phyloP scores from a whole-genome alignment of 2,113 vertebrate genomes.

The Cnemophilus loriae region DNA sequence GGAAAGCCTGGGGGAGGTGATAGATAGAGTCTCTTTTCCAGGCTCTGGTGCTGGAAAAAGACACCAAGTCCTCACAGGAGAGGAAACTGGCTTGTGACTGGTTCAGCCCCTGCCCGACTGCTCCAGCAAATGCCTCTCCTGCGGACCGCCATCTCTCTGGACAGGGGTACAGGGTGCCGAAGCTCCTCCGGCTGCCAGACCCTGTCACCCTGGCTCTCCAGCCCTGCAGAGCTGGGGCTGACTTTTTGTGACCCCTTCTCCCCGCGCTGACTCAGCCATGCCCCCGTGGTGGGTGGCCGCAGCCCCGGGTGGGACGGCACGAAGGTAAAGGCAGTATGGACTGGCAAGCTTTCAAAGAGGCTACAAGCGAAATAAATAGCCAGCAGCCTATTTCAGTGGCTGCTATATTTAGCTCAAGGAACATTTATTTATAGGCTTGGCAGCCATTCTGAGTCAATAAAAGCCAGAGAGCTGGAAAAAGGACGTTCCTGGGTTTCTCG shows the following conservation, averaged over 20 bases:
- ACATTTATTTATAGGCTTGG: constrained; percentile 72
- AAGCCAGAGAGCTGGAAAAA: constrained; percentile 59
- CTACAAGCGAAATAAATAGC: constrained; percentile 65
- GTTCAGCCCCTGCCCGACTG: accelerated
- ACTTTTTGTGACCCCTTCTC: neutral
- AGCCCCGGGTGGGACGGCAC: neutral
- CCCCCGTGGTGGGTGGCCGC: neutral
- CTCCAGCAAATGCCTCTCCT: neutral
- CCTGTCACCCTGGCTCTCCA: neutral
- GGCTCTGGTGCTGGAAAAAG: neutral
- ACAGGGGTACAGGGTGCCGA: neutral
- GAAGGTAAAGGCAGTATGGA: constrained; percentile 31
- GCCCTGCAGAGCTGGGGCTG: accelerated
- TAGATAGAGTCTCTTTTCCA: neutral
- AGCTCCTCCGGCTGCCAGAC: neutral
- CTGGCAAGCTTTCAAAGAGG: constrained; percentile 53
- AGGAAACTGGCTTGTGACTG: neutral
- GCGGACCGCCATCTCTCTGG: neutral
- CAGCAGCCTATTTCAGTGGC: constrained; percentile 56
- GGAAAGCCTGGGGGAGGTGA: neutral
- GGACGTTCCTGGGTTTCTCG: constrained; percentile 41
- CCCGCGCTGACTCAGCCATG: neutral
- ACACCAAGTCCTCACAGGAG: neutral
- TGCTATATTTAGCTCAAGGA: constrained; percentile 70
- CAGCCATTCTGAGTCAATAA: constrained; percentile 62